A percentile compares a stretch with the other conserved stretches of the same genome.
phyloP scores from a whole-genome alignment of 2,888 invertebrate genomes.

The Helobdella robusta region DNA sequence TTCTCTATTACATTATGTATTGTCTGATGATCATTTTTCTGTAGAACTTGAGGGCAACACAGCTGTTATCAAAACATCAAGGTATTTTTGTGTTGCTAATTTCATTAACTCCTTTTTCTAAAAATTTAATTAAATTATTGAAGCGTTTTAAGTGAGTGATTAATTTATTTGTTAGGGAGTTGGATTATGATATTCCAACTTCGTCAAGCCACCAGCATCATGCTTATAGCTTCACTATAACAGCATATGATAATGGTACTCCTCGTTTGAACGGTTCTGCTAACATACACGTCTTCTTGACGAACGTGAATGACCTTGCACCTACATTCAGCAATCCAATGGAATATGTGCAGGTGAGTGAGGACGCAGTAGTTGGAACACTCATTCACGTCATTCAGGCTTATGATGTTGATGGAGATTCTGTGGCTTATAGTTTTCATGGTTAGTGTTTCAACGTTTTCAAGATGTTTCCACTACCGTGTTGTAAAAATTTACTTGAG shows the following conservation, averaged over 20 bases:
- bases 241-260: conserved; percentile 87
- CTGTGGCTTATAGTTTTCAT: conserved; percentile 76
- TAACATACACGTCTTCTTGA: conserved; percentile 85
- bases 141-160: no score
- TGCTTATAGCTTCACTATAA: conserved; percentile 70
- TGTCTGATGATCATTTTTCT: conserved; percentile 41
- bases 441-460: no score
- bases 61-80: conserved; percentile 40
- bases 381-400: conserved; percentile 91
- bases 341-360: conserved; percentile 35
- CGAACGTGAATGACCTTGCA: conserved; percentile 93
- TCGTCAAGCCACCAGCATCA: conserved; percentile 32
- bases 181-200: no score
- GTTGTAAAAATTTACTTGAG: no score
- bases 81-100: conserved; percentile 25
- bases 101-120: background rate
- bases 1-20: conserved; percentile 43
- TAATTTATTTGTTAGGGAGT: no score
- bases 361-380: conserved; percentile 54
- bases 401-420: conserved; percentile 92
- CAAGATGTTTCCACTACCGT: no score
- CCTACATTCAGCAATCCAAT: conserved; percentile 53
- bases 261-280: conserved; percentile 84
- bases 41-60: conserved; percentile 40
- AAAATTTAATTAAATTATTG: no score